Percentiles rank a stretch among this genome's conserved stretches.
Conservation (phyloP, 2,113 vertebrate genomes). For the Pangasianodon hypophthalmus region DNA sequence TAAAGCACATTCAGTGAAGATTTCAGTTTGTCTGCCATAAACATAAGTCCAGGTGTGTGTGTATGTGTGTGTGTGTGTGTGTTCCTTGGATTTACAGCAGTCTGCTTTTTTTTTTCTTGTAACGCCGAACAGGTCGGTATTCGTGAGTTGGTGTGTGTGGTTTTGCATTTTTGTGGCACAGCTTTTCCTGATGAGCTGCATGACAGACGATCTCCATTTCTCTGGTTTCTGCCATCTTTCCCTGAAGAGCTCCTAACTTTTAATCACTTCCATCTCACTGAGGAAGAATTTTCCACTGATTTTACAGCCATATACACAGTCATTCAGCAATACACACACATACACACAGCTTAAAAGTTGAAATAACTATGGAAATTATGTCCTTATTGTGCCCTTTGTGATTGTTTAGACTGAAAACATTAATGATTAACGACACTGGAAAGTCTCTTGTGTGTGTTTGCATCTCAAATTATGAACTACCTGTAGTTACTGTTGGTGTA, state of each 20-base stretch:
- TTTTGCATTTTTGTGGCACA: slow-evolving; percentile 40
- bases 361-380: neutral
- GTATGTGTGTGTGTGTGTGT: neutral
- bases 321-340: slow-evolving; percentile 52
- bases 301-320: slow-evolving; percentile 62
- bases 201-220: slow-evolving; percentile 6
- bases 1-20: neutral
- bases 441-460: neutral
- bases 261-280: slow-evolving; percentile 67
- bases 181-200: slow-evolving; percentile 41
- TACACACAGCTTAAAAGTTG: slow-evolving; percentile 50
- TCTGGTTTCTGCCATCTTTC: slow-evolving; percentile 10
- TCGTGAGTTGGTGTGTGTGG: slow-evolving; percentile 4
- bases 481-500: neutral
- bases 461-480: neutral
- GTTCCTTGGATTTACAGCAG: neutral
- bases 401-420: neutral
- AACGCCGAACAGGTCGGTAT: neutral
- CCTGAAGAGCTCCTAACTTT: slow-evolving; percentile 50
- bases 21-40: neutral
- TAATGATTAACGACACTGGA: neutral
- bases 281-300: slow-evolving; percentile 65
- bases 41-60: neutral
- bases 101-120: neutral
- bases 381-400: neutral